Evolutionary conservation across 2,888 invertebrate species (phyloP).

Genomic region (Panzeria rudis): DNA sequence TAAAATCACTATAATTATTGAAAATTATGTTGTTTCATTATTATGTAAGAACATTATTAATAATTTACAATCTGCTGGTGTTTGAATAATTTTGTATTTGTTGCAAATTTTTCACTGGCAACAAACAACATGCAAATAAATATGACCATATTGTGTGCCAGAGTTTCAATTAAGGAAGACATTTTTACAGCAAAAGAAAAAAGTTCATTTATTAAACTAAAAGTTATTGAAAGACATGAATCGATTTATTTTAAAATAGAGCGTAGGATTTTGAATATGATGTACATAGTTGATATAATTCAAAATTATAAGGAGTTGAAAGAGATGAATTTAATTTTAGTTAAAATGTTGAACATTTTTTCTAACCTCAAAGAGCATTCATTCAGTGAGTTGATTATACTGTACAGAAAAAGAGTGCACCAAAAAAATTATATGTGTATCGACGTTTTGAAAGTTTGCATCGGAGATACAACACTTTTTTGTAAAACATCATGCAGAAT

Average conservation of each 20-base stretch:
- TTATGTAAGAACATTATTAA: conserved; percentile 60
- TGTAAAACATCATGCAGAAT: too few relatives aligned
- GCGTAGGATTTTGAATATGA: not conserved
- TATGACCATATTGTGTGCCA: conserved; percentile 7
- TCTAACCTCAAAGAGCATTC: not conserved
- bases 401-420: too few relatives aligned
- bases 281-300: not conserved
- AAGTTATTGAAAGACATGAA: conserved; percentile 21
- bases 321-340: not conserved
- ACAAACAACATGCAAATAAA: conserved; percentile 40
- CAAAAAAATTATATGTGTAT: too few relatives aligned
- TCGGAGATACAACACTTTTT: too few relatives aligned
- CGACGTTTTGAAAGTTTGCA: too few relatives aligned
- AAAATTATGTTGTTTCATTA: conserved; percentile 64
- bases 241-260: not conserved
- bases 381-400: too few relatives aligned
- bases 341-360: not conserved
- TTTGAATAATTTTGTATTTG: conserved; percentile 29
- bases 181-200: conserved; percentile 23
- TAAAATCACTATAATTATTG: conserved; percentile 57
- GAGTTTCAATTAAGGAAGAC: conserved; percentile 48
- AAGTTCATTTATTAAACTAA: not conserved
- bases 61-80: conserved; percentile 22
- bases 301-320: not conserved
- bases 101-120: conserved; percentile 12